A percentile compares a stretch with the other conserved stretches of the same genome.
These are phyloP conservation scores for Samia ricini DNA, from an alignment of 1,140 invertebrate species.

Conservation along the genomic window DNA sequence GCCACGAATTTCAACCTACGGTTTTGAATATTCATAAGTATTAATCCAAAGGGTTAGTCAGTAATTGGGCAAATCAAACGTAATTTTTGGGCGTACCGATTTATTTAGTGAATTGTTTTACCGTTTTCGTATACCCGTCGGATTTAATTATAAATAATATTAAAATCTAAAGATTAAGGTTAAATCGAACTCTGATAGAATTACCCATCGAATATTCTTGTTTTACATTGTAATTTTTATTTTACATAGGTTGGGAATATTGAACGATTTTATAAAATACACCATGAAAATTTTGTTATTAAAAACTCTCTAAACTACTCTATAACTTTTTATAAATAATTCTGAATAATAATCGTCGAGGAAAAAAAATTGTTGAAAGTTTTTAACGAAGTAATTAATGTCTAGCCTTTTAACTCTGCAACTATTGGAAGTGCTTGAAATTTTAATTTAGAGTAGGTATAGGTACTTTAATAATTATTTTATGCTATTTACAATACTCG, in stretches of 20 bases:
- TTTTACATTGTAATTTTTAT: too few relatives aligned
- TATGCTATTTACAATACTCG: too few relatives aligned
- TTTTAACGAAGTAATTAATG: constrained; percentile 35
- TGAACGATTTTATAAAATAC: too few relatives aligned
- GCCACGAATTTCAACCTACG: constrained; percentile 19
- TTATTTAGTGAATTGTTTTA: constrained; percentile 9
- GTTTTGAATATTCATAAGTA: constrained; percentile 40
- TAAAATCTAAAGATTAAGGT: background rate
- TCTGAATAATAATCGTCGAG: constrained; percentile 16
- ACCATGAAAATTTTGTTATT: background rate
- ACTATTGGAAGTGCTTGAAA: constrained; percentile 8
- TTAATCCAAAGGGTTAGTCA: constrained; percentile 21
- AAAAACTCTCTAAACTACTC: background rate
- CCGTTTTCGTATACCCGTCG: background rate
- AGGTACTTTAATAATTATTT: background rate
- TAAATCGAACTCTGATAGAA: background rate
- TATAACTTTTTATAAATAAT: constrained; percentile 19
- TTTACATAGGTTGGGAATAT: too few relatives aligned
- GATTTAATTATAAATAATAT: background rate
- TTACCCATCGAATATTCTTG: too few relatives aligned
- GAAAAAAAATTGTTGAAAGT: constrained; percentile 25
- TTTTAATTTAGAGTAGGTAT: background rate
- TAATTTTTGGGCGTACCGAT: constrained; percentile 19
- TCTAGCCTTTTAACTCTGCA: constrained; percentile 13
- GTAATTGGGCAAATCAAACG: constrained; percentile 29